Conservation (phyloP, 2,113 vertebrate species). For the Quiscalus mexicanus region DNA sequence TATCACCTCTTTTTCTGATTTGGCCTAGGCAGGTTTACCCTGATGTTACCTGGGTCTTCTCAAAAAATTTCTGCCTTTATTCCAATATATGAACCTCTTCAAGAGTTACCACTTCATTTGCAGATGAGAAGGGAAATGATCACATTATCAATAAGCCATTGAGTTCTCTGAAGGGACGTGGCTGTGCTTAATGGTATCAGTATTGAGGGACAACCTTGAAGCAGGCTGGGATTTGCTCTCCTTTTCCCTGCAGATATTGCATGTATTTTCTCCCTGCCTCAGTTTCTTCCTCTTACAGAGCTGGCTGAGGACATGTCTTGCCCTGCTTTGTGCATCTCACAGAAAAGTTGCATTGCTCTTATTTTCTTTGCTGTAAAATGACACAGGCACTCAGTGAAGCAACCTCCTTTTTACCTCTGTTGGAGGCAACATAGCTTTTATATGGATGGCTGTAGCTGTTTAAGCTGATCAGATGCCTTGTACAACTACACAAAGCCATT, state of each 20-base stretch:
- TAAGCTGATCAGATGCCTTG: not conserved
- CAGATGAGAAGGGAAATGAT: not conserved
- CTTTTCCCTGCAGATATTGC: not conserved
- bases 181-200: not conserved
- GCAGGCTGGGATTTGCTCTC: not conserved
- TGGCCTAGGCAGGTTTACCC: not conserved
- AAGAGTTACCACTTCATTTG: not conserved
- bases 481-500: not conserved
- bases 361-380: not conserved
- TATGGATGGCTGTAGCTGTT: not conserved
- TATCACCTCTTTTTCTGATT: not conserved
- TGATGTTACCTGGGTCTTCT: not conserved
- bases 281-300: not conserved
- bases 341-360: not conserved
- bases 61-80: not conserved
- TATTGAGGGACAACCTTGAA: not conserved
- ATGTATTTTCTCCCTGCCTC: not conserved
- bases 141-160: not conserved
- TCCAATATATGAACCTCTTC: not conserved
- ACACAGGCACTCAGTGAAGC: not conserved
- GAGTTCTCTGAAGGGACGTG: not conserved
- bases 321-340: not conserved
- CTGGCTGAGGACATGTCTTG: not conserved
- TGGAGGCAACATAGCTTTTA: not conserved
- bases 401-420: not conserved